Conservation (phyloP, 2,113 vertebrate genomes). For the Mugil cephalus region DNA sequence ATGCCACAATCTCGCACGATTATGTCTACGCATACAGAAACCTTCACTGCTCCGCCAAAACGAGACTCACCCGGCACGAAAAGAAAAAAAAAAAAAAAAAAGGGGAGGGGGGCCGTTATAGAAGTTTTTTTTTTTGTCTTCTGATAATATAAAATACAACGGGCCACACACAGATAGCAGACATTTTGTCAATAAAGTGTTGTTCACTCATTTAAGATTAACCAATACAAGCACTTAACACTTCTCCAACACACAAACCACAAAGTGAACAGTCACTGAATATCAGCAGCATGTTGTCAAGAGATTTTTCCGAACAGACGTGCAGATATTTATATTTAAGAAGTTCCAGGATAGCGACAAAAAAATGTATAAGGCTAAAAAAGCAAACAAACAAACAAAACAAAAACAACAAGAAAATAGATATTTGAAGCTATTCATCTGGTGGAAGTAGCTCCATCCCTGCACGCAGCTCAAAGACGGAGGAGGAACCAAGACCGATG, state of each 20-base stretch:
- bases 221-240: constrained; percentile 80
- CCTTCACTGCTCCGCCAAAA: constrained; percentile 66
- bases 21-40: constrained; percentile 74
- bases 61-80: constrained; percentile 57
- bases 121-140: constrained; percentile 55
- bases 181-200: constrained; percentile 77
- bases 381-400: constrained; percentile 67
- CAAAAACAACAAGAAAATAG: constrained; percentile 75
- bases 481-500: constrained; percentile 83
- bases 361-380: constrained; percentile 74
- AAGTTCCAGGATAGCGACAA: constrained; percentile 66
- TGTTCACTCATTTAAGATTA: constrained; percentile 75
- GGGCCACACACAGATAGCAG: constrained; percentile 82
- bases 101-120: constrained; percentile 34
- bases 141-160: constrained; percentile 81
- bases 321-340: constrained; percentile 77
- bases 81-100: too few relatives aligned
- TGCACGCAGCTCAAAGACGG: constrained; percentile 79
- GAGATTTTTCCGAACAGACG: constrained; percentile 73
- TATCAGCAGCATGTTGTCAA: constrained; percentile 80
- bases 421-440: constrained; percentile 79
- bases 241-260: constrained; percentile 81
- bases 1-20: constrained; percentile 71
- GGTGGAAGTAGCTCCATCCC: constrained; percentile 86
- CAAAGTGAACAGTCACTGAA: constrained; percentile 82